These are phyloP conservation scores for Carassius gibelio DNA, from an alignment of 2,113 vertebrate genomes.

Conservation along the genomic window DNA sequence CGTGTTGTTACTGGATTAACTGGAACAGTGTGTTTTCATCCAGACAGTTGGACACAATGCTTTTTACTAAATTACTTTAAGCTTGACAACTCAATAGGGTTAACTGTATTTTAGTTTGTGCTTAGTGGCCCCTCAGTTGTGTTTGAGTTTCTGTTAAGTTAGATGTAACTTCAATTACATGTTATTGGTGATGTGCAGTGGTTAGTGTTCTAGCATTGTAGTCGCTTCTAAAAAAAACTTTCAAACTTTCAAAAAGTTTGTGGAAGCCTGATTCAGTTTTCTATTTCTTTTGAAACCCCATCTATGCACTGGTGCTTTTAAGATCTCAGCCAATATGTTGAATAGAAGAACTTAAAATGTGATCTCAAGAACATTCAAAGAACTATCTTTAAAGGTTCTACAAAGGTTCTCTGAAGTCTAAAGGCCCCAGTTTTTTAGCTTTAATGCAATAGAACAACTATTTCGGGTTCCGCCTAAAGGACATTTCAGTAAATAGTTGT, in stretches of 20 bases:
- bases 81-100: background rate
- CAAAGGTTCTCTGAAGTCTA: background rate
- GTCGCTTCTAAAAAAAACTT: too few relatives aligned
- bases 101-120: background rate
- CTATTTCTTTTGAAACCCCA: too few relatives aligned
- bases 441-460: background rate
- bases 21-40: slow-evolving; percentile 21
- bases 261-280: background rate
- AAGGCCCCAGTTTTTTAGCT: background rate
- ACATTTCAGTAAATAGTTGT: background rate
- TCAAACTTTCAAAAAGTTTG: background rate
- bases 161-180: background rate
- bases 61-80: background rate
- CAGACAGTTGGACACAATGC: background rate
- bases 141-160: slow-evolving; percentile 7
- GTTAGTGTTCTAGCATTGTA: background rate
- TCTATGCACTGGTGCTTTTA: background rate
- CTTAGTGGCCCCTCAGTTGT: background rate
- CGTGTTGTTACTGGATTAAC: slow-evolving; percentile 3
- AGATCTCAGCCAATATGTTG: background rate
- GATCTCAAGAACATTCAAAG: background rate
- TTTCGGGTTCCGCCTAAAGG: background rate
- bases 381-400: background rate
- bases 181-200: background rate
- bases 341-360: background rate